phyloP scores from a whole-genome alignment of 2,113 vertebrate species.

The Dasypus novemcinctus region DNA sequence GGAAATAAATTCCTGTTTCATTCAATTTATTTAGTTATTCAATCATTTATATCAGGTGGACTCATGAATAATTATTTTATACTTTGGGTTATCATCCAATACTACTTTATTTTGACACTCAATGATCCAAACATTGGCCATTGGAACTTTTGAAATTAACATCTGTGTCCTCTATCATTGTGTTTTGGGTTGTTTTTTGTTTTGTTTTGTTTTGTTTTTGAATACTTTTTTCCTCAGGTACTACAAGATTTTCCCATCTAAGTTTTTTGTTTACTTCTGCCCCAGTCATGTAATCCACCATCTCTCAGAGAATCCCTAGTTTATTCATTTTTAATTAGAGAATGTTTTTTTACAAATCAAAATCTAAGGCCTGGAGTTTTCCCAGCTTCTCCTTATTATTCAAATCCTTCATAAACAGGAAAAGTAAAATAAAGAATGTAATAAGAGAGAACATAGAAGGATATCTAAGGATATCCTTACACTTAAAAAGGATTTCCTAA shows the following conservation, averaged over 20 bases:
- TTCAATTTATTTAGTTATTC: no score
- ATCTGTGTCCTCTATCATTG: background rate
- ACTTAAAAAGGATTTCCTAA: background rate
- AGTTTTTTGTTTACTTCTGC: background rate
- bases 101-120: no score
- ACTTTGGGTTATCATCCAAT: no score
- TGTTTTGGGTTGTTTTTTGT: no score
- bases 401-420: background rate
- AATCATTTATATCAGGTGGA: no score
- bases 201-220: no score
- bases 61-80: no score
- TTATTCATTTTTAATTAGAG: background rate
- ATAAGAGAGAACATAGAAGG: background rate
- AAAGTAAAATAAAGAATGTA: background rate
- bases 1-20: no score
- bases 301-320: background rate
- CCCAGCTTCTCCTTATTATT: background rate
- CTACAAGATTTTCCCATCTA: background rate
- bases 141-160: no score
- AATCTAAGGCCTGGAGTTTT: background rate
- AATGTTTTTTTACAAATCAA: background rate
- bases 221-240: no score
- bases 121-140: no score
- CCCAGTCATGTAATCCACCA: background rate
- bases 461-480: background rate